Evolutionary conservation across 2,797 vertebrate genomes (phyloP).

Genomic region (Oreonectes daqikongensis): DNA sequence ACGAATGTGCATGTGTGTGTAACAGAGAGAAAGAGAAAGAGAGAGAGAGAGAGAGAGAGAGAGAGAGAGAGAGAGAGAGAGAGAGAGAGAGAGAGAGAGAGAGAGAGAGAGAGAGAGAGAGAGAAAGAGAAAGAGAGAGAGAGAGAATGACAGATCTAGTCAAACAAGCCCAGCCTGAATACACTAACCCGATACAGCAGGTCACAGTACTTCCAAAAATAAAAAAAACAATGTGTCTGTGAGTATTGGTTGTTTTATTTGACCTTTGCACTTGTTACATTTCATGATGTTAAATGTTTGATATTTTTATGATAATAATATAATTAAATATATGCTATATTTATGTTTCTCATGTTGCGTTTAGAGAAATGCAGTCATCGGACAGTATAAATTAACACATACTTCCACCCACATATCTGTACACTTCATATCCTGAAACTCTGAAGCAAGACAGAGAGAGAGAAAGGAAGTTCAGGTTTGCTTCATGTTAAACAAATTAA

Average conservation of each 20-base stretch:
- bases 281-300: not conserved
- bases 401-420: no score
- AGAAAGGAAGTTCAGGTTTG: slow-evolving; percentile 37
- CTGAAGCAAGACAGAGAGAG: slow-evolving; percentile 53
- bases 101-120: not conserved
- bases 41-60: not conserved
- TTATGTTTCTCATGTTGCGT: not conserved
- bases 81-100: slow-evolving; percentile 2
- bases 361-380: slow-evolving; percentile 4
- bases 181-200: slow-evolving; percentile 16
- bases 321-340: not conserved
- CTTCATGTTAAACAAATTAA: slow-evolving; percentile 58
- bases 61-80: slow-evolving; percentile 15
- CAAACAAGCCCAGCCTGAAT: slow-evolving; percentile 50
- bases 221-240: not conserved
- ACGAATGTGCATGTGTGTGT: no score
- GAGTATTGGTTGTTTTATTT: not conserved
- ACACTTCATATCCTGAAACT: no score
- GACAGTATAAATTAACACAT: not conserved
- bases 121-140: slow-evolving; percentile 12
- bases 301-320: no score
- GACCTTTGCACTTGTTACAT: not conserved
- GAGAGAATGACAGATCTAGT: slow-evolving; percentile 42
- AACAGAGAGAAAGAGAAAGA: no score
- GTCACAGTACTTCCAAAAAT: not conserved